These are phyloP conservation scores for Oncopodura yosiiana DNA, from an alignment of 1,140 invertebrate genomes.

Conservation along the genomic window DNA sequence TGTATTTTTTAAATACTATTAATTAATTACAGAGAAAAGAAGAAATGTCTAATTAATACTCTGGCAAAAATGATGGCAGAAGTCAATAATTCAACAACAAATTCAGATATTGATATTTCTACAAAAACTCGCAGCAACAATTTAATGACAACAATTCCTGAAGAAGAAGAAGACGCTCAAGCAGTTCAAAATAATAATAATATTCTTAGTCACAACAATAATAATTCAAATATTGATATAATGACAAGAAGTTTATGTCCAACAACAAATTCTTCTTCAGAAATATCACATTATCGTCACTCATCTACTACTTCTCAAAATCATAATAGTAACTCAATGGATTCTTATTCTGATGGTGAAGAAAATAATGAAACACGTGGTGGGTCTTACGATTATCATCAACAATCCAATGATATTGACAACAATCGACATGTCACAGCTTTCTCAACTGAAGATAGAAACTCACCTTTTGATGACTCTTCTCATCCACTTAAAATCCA, in stretches of 20 bases:
- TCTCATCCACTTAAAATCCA: neutral
- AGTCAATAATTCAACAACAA: no score
- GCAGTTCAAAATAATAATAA: conserved; percentile 17
- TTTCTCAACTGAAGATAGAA: neutral
- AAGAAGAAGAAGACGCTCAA: neutral
- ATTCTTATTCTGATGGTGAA: conserved; percentile 2
- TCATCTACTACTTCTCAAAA: neutral
- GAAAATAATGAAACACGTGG: conserved; percentile 1
- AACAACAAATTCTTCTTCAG: neutral
- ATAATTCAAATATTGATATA: conserved; percentile 7
- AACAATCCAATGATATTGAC: neutral
- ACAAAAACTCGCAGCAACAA: neutral
- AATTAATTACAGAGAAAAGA: no score
- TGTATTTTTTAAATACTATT: no score
- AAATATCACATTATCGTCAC: conserved; percentile 3
- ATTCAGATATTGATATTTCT: neutral
- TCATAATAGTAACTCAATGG: conserved; percentile 6
- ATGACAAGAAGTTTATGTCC: conserved; percentile 5
- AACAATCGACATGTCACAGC: neutral
- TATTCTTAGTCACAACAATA: conserved; percentile 10
- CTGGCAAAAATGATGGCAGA: conserved; percentile 5
- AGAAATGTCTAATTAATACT: no score
- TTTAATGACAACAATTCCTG: conserved; percentile 4
- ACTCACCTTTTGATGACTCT: neutral
- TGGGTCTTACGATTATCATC: neutral